Base-by-base conservation (phyloP, 2,888 invertebrate species). In the Nomada ferruginata region DNA sequence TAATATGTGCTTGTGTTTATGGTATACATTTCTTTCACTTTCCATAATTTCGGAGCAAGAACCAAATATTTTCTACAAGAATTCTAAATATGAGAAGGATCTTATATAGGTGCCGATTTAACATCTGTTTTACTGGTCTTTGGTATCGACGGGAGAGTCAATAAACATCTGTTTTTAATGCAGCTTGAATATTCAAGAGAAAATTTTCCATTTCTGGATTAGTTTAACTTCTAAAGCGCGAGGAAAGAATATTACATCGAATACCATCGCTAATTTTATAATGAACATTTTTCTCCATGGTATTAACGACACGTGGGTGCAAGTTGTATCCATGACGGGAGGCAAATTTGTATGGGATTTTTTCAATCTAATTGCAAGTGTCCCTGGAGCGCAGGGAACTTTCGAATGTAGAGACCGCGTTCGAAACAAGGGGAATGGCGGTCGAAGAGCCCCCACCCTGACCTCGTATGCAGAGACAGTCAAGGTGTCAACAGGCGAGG, bases 401-500 rank as follows among this genome's bases (percentile, higher is more conserved):
- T 82, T 83, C 78, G 71, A 83, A 79, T 79, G 60, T 72, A 55
- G 75, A 63, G 66, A 74, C 47, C 66, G 57, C 59, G 68, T 82
- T 77, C 66, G 63, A 78, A 82, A 75, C 71, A 70, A 75, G 61
- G 74, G 71, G 83, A 75, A 74, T 71, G 84, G 82, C 76, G 73
- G 68, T 75, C 68, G 73, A 55, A 65, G 29, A 73, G 78, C 83
- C 86, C 87, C 86, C 87, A 83, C 87, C 69, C 71, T 69, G 74
- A 61, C 59, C 74, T 71, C 78, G 53, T 79, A 84, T 82, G 72
- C 76, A 77, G 79, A 78, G 76, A 47, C 77, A 79, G 83, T 85
- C 80, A 82, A 86, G 86, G 87, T 86, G 88, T 88, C 86, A 87
- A 80, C 84, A 87, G 81, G 86, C 85, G 85, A 87, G 87, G 87